Base-by-base conservation (phyloP, 2,888 invertebrate genomes). In the Lutraria lutraria region DNA sequence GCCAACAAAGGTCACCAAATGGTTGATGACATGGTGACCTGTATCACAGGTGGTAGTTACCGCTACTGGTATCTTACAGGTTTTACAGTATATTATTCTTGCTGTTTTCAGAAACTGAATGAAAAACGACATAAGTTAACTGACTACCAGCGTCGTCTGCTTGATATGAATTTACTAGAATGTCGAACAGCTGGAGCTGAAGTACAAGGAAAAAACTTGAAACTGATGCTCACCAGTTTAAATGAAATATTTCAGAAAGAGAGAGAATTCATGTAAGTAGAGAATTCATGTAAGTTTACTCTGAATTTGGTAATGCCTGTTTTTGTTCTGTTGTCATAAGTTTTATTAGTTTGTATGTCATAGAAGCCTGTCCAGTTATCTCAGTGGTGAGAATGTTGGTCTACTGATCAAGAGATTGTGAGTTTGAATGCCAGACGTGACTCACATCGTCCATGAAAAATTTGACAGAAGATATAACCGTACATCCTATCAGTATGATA, bases 181-280 rank as follows among this genome's bases (percentile, higher is more conserved):
- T 98, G 98, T 4, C 98, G 97, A 95, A 97, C 99, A 3, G 98
- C 98, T 96, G 99, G 99, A 0, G 97, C 98, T 79, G 98, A 98
- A 81, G 96, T 99, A 0, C 96, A 97, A 80, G 97, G 97, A 0
- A 97, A 97, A 0, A 97, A 97, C 92, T 97, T 97, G 85, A 96
- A 96, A 53, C n/a, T 34, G 6, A 43, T 90, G 25, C 43, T 60
- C 0, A 15, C 4, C 6, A 10, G 12, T n/a, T 43, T 83, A 13
- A 81, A 43, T 15, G 83, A 31, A 34, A 82, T 68, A 16, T 29
- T 31, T 53, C 43, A 86, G n/a, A 82, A 87, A 13, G 87, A 85
- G 43, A 60, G 52, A 16, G 83, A 89, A 63, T 89, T 83, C 34
- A 21, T 81, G 89, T 91, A 86, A 84, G 88, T 81, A 72, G 13